Conservation (phyloP, 2,888 invertebrate genomes). For the Phalera bucephala region DNA sequence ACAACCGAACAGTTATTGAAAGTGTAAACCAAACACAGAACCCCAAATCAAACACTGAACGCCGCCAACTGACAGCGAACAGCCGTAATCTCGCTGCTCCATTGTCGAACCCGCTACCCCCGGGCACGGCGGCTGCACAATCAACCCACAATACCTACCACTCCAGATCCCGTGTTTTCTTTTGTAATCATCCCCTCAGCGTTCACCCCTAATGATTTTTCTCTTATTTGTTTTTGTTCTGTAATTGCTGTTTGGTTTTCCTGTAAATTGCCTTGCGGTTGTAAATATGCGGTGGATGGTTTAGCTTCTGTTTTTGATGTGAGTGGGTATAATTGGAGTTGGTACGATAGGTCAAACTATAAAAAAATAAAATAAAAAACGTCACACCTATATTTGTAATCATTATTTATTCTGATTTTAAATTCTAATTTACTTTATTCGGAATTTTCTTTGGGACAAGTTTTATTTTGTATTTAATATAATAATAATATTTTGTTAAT, state of each 20-base stretch:
- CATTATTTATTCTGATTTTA: too few species aligned
- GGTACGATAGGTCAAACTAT: too few species aligned
- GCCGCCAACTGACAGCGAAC: constrained; percentile 53
- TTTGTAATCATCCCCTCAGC: constrained; percentile 66
- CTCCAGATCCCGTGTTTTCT: constrained; percentile 58
- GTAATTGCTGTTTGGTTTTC: constrained; percentile 80
- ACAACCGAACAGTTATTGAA: constrained; percentile 28
- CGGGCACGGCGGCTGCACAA: constrained; percentile 53
- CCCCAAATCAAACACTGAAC: constrained; percentile 31
- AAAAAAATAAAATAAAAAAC: too few species aligned
- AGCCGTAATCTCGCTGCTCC: constrained; percentile 65
- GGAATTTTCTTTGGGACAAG: too few species aligned
- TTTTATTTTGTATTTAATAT: too few species aligned
- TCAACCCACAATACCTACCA: constrained; percentile 51
- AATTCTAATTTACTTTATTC: too few species aligned
- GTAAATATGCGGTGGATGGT: constrained; percentile 48
- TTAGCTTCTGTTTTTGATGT: constrained; percentile 19
- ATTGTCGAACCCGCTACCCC: constrained; percentile 68
- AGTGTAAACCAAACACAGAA: constrained; percentile 36
- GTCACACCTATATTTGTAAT: too few species aligned
- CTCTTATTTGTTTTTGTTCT: constrained; percentile 78
- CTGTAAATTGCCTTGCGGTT: constrained; percentile 70
- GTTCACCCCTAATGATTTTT: constrained; percentile 72
- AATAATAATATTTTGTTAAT: too few species aligned
- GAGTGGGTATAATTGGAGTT: constrained; percentile 15